Percentiles rank a stretch among this genome's conserved stretches.
Conservation (phyloP, 2,797 vertebrate species). For the Argyrosomus regius region DNA sequence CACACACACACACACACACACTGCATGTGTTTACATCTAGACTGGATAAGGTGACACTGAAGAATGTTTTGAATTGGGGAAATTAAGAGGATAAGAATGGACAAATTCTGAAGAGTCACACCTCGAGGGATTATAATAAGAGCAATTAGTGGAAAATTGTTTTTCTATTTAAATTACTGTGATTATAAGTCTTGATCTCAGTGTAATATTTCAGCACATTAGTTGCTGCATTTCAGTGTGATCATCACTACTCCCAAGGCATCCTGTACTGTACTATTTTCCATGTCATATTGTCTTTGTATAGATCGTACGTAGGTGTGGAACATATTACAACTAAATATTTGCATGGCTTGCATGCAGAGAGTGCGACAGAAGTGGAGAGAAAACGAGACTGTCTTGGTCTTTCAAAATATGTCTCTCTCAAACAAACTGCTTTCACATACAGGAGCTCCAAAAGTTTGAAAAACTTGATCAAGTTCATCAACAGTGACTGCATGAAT, state of each 20-base stretch:
- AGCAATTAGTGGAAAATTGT: background rate
- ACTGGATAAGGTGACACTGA: conserved; percentile 2
- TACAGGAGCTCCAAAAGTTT: too few relatives aligned
- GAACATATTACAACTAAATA: background rate
- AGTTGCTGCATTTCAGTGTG: background rate
- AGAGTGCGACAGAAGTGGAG: background rate
- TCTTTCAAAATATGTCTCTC: background rate
- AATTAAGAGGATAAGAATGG: background rate
- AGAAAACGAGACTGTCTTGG: background rate
- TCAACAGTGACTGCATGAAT: background rate
- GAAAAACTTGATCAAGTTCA: background rate
- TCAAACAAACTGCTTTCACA: background rate
- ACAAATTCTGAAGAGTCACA: background rate
- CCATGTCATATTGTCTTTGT: background rate
- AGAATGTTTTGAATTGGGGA: background rate
- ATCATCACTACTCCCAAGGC: background rate
- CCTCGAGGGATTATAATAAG: background rate
- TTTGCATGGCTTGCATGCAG: background rate
- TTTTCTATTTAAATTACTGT: background rate
- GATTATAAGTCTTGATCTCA: background rate
- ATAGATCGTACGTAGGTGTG: background rate
- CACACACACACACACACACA: background rate
- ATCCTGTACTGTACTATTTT: background rate
- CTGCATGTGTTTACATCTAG: background rate
- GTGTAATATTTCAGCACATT: background rate